Evolutionary conservation across 2,888 invertebrate genomes (phyloP), one percentile per base, ranked within the genome.

Genomic region (Girardia tigrina): DNA sequence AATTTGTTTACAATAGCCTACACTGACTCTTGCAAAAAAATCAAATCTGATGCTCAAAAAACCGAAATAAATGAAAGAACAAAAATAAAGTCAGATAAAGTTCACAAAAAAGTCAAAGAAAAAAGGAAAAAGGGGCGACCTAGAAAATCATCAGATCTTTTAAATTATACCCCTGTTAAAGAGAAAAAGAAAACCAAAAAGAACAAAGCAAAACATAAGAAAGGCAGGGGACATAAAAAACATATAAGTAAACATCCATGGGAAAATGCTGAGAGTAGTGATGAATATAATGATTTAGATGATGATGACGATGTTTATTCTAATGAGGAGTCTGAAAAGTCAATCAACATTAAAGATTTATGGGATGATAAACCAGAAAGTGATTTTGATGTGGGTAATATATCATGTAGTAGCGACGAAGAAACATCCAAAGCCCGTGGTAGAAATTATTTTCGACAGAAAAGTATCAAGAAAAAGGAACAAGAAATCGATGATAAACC

Each of bases 321-420:
- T n/a, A 1, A 77, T 12, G 28, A 77, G 72, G 70, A 70, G 6
- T 56, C 77, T 26, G 76, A 77, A 26, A 76, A 42, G 28, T 14
- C 29, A 2, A 70, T 76, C 26, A 74, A 36, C 26, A 42, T 36
- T 2, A 26, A 29, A 20, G 75, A 76, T 69, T 23, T 29, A 26
- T 76, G 76, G 76, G 56, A 76, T 76, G 76, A 76, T 69, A 70
- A 42, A 69, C 76, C 76, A 1, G 76, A 76, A 42, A 75, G 74
- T 8, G 76, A 76, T 42, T 76, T 76, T 26, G 76, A 76, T 74
- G n/a, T 27, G 4, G 42, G 76, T 20, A 56, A 56, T 2, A 23
- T 26, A 26, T 36, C 27, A 1, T 6, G 1, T 23, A 75, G 70
- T 23, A 28, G 29, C 20, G 75, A 76, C 28, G 76, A 74, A 42